Percentiles rank a stretch among this genome's conserved stretches.
Evolutionary conservation across 2,797 vertebrate genomes (phyloP).

Genomic region (Percopsis omiscomaycus): DNA sequence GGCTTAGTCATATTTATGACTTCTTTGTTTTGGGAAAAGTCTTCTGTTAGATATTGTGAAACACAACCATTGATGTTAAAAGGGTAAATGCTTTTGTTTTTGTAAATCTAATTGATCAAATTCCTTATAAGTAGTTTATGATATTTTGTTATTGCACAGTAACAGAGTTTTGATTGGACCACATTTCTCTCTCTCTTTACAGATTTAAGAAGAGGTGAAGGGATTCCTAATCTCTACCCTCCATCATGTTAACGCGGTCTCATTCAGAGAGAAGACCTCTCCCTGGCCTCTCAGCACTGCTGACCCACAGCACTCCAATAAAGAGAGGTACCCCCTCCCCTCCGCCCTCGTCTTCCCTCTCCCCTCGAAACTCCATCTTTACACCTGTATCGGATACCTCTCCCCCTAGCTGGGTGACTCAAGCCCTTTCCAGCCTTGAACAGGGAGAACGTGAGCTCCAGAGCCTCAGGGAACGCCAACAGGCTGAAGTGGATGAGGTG

Average conservation of each 20-base stretch:
- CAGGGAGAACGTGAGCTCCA: slow-evolving; percentile 68
- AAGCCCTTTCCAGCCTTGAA: slow-evolving; percentile 73
- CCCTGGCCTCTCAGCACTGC: slow-evolving; percentile 66
- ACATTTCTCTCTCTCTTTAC: slow-evolving; percentile 33
- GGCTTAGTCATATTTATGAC: too few species aligned
- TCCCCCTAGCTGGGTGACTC: slow-evolving; percentile 67
- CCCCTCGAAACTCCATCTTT: slow-evolving; percentile 52
- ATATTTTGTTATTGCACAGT: background rate
- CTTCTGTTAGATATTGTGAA: too few species aligned
- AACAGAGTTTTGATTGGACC: background rate
- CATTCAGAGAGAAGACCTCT: slow-evolving; percentile 70
- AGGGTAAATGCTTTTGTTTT: too few species aligned
- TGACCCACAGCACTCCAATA: slow-evolving; percentile 55
- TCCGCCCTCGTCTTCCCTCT: slow-evolving; percentile 27
- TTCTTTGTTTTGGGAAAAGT: too few species aligned
- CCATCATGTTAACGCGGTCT: slow-evolving; percentile 63
- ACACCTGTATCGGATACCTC: slow-evolving; percentile 42
- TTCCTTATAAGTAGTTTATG: too few species aligned
- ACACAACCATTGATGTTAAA: too few species aligned
- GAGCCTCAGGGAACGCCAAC: slow-evolving; percentile 66
- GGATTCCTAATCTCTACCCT: slow-evolving; percentile 9
- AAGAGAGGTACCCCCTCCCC: slow-evolving; percentile 43
- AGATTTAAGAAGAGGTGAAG: slow-evolving; percentile 27
- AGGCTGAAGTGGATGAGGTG: slow-evolving; percentile 70
- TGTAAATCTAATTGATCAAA: too few species aligned